Evolutionary conservation across 2,797 vertebrate genomes (phyloP).

Genomic region (Pogoniulus pusillus): DNA sequence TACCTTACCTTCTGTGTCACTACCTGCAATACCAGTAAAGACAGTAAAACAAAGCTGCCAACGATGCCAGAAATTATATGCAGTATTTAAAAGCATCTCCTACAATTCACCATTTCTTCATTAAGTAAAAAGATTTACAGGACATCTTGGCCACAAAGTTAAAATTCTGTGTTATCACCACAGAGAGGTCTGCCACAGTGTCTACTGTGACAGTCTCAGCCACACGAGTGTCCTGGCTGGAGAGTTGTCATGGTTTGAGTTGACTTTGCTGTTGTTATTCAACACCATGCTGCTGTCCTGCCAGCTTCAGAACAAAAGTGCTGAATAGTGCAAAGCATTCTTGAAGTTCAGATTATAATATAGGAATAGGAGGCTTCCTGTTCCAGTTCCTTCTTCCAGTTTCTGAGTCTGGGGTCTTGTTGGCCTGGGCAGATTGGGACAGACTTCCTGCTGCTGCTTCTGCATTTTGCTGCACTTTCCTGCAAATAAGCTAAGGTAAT

Average conservation of each 20-base stretch:
- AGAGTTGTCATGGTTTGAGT: neutral
- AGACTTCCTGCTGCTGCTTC: no score
- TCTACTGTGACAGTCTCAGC: neutral
- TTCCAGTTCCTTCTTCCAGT: no score
- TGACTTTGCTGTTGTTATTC: no score
- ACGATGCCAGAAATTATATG: neutral
- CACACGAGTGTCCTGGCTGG: neutral
- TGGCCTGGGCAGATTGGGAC: no score
- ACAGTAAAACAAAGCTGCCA: neutral
- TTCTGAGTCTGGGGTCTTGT: no score
- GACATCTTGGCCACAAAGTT: fast-evolving
- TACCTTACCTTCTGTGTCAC: neutral
- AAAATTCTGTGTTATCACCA: neutral
- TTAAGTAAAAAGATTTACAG: neutral
- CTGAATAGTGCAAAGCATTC: no score
- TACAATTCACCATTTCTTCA: neutral
- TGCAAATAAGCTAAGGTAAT: no score
- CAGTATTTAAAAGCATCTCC: neutral
- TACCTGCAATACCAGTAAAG: neutral
- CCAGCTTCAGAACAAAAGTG: no score
- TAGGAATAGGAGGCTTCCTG: no score
- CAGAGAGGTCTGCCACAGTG: neutral
- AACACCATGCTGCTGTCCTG: no score
- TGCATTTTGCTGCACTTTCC: no score
- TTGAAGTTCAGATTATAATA: no score